Base-by-base conservation (phyloP, 1,140 invertebrate genomes). In the Vanessa tameamea region DNA sequence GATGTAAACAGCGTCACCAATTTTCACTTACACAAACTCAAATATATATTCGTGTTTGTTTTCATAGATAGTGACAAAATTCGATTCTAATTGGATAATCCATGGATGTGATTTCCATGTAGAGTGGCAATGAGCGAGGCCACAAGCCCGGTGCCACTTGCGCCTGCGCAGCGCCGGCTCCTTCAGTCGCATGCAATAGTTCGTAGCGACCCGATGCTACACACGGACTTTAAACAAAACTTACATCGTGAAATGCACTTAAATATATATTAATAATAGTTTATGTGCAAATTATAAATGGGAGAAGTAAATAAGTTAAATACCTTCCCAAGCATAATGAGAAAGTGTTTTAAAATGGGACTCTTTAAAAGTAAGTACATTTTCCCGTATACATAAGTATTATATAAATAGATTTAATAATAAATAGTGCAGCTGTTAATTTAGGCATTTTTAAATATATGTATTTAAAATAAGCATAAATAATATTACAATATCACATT, bases 281-380 rank as follows among this genome's bases (percentile, higher is more conserved):
- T 47, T 51, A 37, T n/a, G 43, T 73, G 71, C 55, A 47, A 37
- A 68, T 63, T 61, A 65, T 76, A 75, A 76, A 88, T 89, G 85
- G 85, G 81, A 59, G 83, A 87, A 77, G 79, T 81, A 80, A 83
- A 85, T 64, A 88, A 81, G 82, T 73, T 84, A 26, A 84, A 81
- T 47, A 79, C 80, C n/a, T 79, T 89, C 73, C 74, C 87, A 37
- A 83, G 85, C 78, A 85, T 84, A 65, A 90, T 91, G 88, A 82
- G 88, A 81, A 91, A 91, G 82, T 91, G 85, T 76, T 91, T 91
- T 78, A 91, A 91, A 82, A 91, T 91, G 85, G 86, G 88, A 64
- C 80, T 91, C 43, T 91, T 91, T 47, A 90, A 89, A 80, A 91
- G 89, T 91, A 81, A 90, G 88, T 90, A 50, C 13, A 37, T 37